Evolutionary conservation across 2,888 invertebrate genomes (phyloP).

Genomic region (Iphiclides podalirius): DNA sequence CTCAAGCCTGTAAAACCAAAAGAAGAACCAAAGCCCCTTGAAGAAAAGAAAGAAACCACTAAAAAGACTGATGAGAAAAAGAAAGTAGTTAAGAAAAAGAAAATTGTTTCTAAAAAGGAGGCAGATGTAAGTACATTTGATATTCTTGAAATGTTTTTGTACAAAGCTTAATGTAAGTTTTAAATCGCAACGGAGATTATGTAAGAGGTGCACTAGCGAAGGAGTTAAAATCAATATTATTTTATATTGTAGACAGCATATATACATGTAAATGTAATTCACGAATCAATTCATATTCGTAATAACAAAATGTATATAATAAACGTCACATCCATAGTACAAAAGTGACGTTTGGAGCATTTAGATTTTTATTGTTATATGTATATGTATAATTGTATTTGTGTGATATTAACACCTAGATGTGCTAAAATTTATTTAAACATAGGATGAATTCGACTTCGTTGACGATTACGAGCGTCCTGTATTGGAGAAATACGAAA

Average conservation of each 20-base stretch:
- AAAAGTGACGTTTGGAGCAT: background rate
- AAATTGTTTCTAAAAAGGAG: slow-evolving; percentile 69
- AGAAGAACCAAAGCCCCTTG: slow-evolving; percentile 67
- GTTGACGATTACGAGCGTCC: slow-evolving; percentile 89
- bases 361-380: slow-evolving; percentile 38
- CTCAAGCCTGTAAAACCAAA: slow-evolving; percentile 77
- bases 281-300: too few relatives aligned
- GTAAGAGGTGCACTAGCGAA: too few relatives aligned
- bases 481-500: slow-evolving; percentile 86
- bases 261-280: too few relatives aligned
- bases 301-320: background rate
- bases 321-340: background rate
- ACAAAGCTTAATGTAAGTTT: slow-evolving; percentile 40
- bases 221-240: slow-evolving; percentile 7
- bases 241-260: slow-evolving; percentile 12
- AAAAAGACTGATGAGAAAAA: slow-evolving; percentile 62
- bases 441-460: slow-evolving; percentile 73
- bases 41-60: slow-evolving; percentile 59
- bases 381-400: slow-evolving; percentile 27
- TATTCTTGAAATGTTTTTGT: slow-evolving; percentile 32
- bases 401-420: slow-evolving; percentile 52
- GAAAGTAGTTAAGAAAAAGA: slow-evolving; percentile 68
- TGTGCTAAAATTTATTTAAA: slow-evolving; percentile 64
- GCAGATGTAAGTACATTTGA: slow-evolving; percentile 64
- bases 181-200: too few relatives aligned